Base-by-base conservation (phyloP, 2,888 invertebrate species). In the Cephalotes varians region DNA sequence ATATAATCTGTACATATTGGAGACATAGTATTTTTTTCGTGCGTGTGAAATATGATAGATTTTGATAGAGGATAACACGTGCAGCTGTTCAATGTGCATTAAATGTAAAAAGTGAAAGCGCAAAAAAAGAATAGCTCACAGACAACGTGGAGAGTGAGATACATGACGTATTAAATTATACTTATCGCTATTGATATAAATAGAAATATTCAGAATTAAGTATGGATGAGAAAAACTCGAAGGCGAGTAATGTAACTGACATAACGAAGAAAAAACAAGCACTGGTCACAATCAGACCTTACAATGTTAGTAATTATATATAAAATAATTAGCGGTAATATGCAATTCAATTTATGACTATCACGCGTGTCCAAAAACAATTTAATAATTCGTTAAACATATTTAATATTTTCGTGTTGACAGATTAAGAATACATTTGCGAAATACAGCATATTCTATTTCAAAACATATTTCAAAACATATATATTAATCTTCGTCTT, bases 251-350 rank as follows among this genome's bases (percentile, higher is more conserved):
- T 62, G 60, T 82, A 51, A 79, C 49, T 18, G 87, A 84, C 62
- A 71, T 73, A 82, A 74, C 69, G n/a, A 84, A 71, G 58, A 88
- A 77, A 82, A 91, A 90, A 51, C 87, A 88, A 47, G 86, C 88
- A 65, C 82, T 93, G 82, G 91, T 93, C 79, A 93, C 92, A 47
- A 92, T 93, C 64, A 92, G 93, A 54, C 93, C 93, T 47, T 93
- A 93, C 83, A 90, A 86, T 34, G 93, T 93, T 92, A 92, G 93
- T 93, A 85, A 73, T 65, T 60, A 34, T 37, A 18, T 44, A 56
- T 44, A 56, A 25, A 54, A 21, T 10, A 77, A 44, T 44, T 44
- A 67, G 5, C 21, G 10, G n/a, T 54, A 15, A 69, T 40, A 5
- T 10, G 12, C 40, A 10, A 58, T 51, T 67, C 25, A 15, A 67